Evolutionary conservation across 1,140 invertebrate genomes (phyloP), one percentile per base, ranked within the genome.

Genomic region (Drosophila gunungcola): DNA sequence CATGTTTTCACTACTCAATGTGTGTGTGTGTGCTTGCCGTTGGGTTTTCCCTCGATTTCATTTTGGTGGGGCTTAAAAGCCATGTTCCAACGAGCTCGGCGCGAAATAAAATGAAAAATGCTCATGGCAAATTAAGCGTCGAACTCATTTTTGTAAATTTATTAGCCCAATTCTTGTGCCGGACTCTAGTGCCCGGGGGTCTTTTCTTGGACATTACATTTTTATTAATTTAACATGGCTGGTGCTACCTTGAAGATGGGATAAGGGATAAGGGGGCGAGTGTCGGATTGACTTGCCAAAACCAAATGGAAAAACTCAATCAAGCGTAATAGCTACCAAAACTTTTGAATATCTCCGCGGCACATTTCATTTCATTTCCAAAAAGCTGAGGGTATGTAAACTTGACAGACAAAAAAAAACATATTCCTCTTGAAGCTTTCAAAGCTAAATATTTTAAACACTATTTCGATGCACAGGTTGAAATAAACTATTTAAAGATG

Each of bases 101-200:
- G 79, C 72, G 72, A 70, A 80, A 80, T 73, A 76, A 83, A 89
- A 83, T 86, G 83, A 86, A 83, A 86, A 86, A 86, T 88, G 83
- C 83, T 86, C 70, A 84, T 89, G 80, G 84, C 84, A 89, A 89
- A 89, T 89, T 89, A 89, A 89, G 84, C 84, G 77, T 78, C 85
- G 84, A 89, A 89, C 84, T 89, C 76, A 89, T 89, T 89, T 89
- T 80, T 70, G 73, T 79, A 67, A 88, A 89, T 88, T 89, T 89
- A 89, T 89, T 89, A 79, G 84, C 80, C 79, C 81, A 89, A 89
- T 89, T 89, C 65, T 49, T 43, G 43, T 45, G 73, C 41, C 42
- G 63, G 54, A 42, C 52, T 21, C 36, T 29, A 72, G 25, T 48
- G 62, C 42, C 51, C 3, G 67, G 55, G 55, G 73, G 76, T 78